These are phyloP conservation scores for Cephus spinipes DNA, from an alignment of 2,888 invertebrate genomes.

Conservation along the genomic window DNA sequence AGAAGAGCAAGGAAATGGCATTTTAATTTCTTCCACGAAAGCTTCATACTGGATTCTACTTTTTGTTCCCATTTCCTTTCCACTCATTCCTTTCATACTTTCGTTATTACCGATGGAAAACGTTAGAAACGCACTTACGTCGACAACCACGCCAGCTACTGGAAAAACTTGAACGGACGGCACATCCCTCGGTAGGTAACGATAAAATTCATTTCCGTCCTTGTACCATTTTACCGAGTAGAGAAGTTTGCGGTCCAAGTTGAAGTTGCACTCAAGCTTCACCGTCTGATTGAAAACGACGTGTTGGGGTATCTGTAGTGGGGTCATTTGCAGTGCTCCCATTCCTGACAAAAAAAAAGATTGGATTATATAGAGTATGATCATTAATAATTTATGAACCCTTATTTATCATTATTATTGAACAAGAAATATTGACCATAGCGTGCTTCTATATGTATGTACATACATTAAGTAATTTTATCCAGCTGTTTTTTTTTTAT, in stretches of 20 bases:
- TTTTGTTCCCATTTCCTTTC: background rate
- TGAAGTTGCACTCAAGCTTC: constrained; percentile 66
- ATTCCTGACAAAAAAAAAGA: constrained; percentile 37
- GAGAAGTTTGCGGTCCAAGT: constrained; percentile 63
- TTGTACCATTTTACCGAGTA: constrained; percentile 69
- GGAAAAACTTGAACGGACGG: constrained; percentile 64
- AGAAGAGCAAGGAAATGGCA: background rate
- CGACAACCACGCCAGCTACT: constrained; percentile 63
- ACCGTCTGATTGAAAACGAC: constrained; percentile 65
- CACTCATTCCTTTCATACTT: background rate
- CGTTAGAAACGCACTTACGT: constrained; percentile 55
- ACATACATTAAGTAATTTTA: background rate
- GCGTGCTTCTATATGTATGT: background rate
- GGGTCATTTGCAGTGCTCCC: constrained; percentile 62
- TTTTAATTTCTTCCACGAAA: background rate
- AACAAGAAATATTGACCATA: constrained; percentile 15
- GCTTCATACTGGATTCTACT: background rate
- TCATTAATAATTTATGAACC: background rate
- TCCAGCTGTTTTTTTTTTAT: background rate
- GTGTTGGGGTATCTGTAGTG: constrained; percentile 65
- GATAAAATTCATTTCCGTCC: constrained; percentile 66
- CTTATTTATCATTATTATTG: background rate
- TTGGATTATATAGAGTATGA: background rate
- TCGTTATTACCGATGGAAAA: background rate
- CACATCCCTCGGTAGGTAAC: constrained; percentile 64